Base-by-base conservation (phyloP, 2,888 invertebrate genomes). In the Drosophila kambysellisi region DNA sequence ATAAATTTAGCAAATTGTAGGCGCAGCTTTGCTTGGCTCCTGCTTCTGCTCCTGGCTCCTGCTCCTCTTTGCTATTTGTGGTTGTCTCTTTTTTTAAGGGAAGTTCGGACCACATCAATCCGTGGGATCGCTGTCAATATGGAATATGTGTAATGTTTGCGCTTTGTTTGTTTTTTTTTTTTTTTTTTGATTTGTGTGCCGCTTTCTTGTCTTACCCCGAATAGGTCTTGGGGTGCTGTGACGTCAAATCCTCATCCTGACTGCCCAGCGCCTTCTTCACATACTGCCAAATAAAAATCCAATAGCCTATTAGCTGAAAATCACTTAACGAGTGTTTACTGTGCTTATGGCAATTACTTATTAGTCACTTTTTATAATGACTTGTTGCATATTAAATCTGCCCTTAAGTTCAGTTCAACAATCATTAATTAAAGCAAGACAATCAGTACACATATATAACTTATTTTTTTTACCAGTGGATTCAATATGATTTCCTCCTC, bases 401-500 rank as follows among this genome's bases (percentile, higher is more conserved):
- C 37, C 37, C 54, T 54, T 37, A 17, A 29, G 25, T 9, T 25
- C n/a, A 52, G n/a, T 32, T 52, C 52, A 52, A 33, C 15, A 53
- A 53, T 53, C 33, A 35, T 15, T 15, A 15, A 53, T 20, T 35
- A 15, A 15, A 11, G 6, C 17, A 29, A 50, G 17, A 20, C 8
- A 43, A 59, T n/a, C 29, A 64, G 1, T 17, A 3, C 2, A 50
- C 4, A 37, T 48, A 15, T 20, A 54, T 25, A 25, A 46, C 17
- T 54, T 15, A 29, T 17, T 12, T 9, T 11, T 0, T 15, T 37
- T 88, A 95, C 95, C 94, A 97, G 96, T 37, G 98, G 98, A 92
- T 98, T 98, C 30, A 98, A 95, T 93, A 97, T 96, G 82, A 99
- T 98, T 92, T 98, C 98, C 93, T 98, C 97, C 93, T 99, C 98